phyloP scores from a whole-genome alignment of 2,888 invertebrate species.

The Metacarcinus magister region DNA sequence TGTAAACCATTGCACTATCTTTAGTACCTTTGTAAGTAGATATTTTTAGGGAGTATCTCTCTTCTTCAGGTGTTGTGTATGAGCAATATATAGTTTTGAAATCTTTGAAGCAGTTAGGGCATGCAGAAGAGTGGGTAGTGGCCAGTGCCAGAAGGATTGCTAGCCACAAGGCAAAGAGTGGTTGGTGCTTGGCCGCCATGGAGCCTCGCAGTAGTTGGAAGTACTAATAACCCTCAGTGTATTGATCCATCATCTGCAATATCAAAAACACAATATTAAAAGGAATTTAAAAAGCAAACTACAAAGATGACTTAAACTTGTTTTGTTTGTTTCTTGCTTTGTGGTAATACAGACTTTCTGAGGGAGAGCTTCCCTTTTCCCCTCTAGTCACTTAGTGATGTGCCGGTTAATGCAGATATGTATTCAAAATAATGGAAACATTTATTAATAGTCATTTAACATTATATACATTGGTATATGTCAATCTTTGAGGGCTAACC shows the following conservation, averaged over 20 bases:
- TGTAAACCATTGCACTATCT: constrained; percentile 1
- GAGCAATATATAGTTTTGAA: background rate
- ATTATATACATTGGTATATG: no score
- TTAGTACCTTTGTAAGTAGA: background rate
- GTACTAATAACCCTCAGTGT: background rate
- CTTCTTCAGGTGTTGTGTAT: background rate
- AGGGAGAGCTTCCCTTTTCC: no score
- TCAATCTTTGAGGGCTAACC: no score
- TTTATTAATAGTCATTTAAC: no score
- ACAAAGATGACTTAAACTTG: no score
- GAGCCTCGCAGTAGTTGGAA: background rate
- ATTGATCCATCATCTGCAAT: background rate
- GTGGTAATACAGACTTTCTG: no score
- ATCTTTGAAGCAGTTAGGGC: constrained; percentile 5
- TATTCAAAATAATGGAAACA: no score
- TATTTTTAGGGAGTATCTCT: background rate
- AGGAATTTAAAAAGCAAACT: background rate
- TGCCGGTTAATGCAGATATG: no score
- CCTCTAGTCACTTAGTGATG: no score
- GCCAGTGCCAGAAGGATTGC: background rate
- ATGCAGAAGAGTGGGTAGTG: background rate
- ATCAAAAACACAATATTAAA: background rate
- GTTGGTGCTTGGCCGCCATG: background rate
- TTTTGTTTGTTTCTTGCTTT: no score
- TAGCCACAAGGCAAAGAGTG: background rate